Conservation (phyloP, 2,797 vertebrate species). For the Adelosebastes latens region DNA sequence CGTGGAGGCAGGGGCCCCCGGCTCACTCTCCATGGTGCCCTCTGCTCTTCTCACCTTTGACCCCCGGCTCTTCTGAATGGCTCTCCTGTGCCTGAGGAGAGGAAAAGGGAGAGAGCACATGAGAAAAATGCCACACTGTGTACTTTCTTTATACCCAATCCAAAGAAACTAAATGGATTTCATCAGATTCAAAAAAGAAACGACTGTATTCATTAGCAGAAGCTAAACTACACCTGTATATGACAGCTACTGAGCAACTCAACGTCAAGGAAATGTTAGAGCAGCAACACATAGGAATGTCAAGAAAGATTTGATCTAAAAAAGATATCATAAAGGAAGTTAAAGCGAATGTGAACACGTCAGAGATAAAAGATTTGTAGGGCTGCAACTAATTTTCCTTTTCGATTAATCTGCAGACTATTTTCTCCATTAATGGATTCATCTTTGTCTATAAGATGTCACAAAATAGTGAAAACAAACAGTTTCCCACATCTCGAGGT, state of each 20-base stretch:
- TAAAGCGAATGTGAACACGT: neutral
- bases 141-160: neutral
- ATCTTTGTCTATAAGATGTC: neutral
- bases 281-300: neutral
- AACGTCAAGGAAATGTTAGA: neutral
- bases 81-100: conserved; percentile 80
- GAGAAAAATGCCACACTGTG: neutral
- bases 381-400: neutral
- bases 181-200: neutral
- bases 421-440: neutral
- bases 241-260: neutral
- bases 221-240: neutral
- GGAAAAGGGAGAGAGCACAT: neutral
- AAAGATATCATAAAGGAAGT: neutral
- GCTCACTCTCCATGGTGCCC: conserved; percentile 92
- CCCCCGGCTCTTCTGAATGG: conserved; percentile 82
- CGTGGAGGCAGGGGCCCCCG: conserved; percentile 79
- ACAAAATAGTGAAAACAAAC: neutral
- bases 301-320: neutral
- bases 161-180: neutral
- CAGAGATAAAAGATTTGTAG: neutral
- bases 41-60: conserved; percentile 84
- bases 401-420: neutral
- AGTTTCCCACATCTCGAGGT: neutral
- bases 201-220: neutral